Percentiles rank a stretch among this genome's conserved stretches.
These are phyloP conservation scores for Caenorhabditis sinica DNA, from an alignment of 2,888 invertebrate genomes.

Conservation along the genomic window DNA sequence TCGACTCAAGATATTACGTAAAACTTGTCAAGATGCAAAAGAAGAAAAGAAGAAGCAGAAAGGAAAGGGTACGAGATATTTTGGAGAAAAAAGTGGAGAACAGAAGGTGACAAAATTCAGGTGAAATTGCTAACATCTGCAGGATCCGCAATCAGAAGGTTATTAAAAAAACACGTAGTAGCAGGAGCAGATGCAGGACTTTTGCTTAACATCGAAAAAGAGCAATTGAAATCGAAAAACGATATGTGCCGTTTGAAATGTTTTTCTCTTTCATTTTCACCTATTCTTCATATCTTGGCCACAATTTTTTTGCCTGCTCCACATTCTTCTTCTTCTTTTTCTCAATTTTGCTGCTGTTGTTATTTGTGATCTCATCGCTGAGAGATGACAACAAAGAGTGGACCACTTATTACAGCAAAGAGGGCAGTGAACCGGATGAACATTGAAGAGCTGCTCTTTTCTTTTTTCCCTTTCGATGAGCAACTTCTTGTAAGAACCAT, in stretches of 20 bases:
- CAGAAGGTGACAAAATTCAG: constrained; percentile 20
- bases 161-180: not conserved
- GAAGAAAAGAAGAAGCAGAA: constrained; percentile 1
- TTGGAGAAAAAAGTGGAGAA: constrained; percentile 9
- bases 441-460: constrained; percentile 40
- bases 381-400: constrained; percentile 40
- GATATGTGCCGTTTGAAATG: constrained; percentile 15
- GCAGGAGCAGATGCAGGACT: too few relatives aligned
- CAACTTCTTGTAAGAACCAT: constrained; percentile 40
- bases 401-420: constrained; percentile 49
- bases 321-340: constrained; percentile 17
- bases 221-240: not conserved
- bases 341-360: constrained; percentile 16
- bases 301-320: constrained; percentile 26
- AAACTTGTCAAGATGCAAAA: constrained; percentile 43
- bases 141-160: not conserved
- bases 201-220: not conserved
- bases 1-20: constrained; percentile 52
- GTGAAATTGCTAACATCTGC: constrained; percentile 16
- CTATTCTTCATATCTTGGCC: constrained; percentile 29
- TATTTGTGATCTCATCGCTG: constrained; percentile 38
- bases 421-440: constrained; percentile 59
- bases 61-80: constrained; percentile 14
- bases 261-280: constrained; percentile 21
- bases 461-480: constrained; percentile 17